Conservation (phyloP, 2,797 vertebrate genomes). For the Pterois miles region DNA sequence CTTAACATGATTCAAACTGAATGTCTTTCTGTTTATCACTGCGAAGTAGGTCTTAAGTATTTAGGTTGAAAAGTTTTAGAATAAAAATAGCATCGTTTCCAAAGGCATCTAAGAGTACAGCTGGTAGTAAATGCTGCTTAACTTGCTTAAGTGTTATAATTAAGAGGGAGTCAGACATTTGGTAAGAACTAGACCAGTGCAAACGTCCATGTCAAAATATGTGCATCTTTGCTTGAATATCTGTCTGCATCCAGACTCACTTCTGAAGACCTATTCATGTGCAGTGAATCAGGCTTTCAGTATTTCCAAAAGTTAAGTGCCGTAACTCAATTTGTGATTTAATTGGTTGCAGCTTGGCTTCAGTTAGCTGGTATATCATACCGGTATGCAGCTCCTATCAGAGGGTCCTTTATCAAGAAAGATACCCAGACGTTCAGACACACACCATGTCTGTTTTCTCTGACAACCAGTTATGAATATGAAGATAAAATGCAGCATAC, state of each 20-base stretch:
- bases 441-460: conserved; percentile 11
- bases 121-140: too few relatives aligned
- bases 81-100: too few relatives aligned
- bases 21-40: too few relatives aligned
- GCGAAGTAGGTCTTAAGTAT: too few relatives aligned
- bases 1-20: too few relatives aligned
- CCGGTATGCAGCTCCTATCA: conserved; percentile 14
- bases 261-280: conserved; percentile 67
- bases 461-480: not conserved
- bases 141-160: too few relatives aligned
- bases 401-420: conserved; percentile 28
- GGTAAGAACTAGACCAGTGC: not conserved
- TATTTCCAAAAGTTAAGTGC: conserved; percentile 70
- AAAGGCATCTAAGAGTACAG: too few relatives aligned
- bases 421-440: conserved; percentile 8
- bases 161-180: not conserved
- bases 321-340: conserved; percentile 78
- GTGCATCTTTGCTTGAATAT: not conserved
- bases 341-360: conserved; percentile 77
- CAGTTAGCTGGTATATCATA: conserved; percentile 62
- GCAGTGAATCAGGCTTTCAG: conserved; percentile 66
- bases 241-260: conserved; percentile 18
- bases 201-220: conserved; percentile 14
- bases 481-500: conserved; percentile 6
- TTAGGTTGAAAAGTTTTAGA: too few relatives aligned